Conservation (phyloP, 2,888 invertebrate species). For the Coleophora deauratella region DNA sequence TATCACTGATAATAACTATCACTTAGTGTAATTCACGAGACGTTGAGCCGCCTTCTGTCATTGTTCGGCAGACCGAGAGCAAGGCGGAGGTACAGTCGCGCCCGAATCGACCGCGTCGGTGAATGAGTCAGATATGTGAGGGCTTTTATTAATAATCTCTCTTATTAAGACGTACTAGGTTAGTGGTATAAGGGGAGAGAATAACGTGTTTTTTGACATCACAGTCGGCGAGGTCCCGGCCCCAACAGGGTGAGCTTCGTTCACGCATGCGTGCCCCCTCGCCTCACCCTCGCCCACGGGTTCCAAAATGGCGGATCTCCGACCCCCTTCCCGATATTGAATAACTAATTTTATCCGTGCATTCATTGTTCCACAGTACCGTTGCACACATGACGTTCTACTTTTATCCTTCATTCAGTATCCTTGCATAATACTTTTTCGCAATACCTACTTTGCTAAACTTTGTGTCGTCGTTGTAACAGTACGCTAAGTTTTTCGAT, state of each 20-base stretch:
- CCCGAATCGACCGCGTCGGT: slow-evolving; percentile 4
- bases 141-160: slow-evolving; percentile 44
- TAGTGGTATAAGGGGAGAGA: slow-evolving; percentile 67
- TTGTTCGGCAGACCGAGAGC: slow-evolving; percentile 29
- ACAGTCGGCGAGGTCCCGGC: slow-evolving; percentile 55
- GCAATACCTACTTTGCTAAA: no score
- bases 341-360: slow-evolving; percentile 71
- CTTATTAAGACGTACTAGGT: slow-evolving; percentile 64
- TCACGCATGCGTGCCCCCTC: slow-evolving; percentile 66
- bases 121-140: slow-evolving; percentile 25
- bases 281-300: slow-evolving; percentile 48
- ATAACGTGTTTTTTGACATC: slow-evolving; percentile 73
- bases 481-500: no score
- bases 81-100: neutral
- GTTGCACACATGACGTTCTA: slow-evolving; percentile 35
- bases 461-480: no score
- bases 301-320: slow-evolving; percentile 66
- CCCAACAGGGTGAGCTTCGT: slow-evolving; percentile 61
- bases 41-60: slow-evolving; percentile 53
- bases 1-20: slow-evolving; percentile 23
- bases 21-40: slow-evolving; percentile 32
- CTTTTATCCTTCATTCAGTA: no score
- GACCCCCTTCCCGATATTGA: slow-evolving; percentile 69
- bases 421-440: no score
- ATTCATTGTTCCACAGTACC: slow-evolving; percentile 49